Evolutionary conservation across 2,113 vertebrate species (phyloP).

Genomic region (Vimba vimba): DNA sequence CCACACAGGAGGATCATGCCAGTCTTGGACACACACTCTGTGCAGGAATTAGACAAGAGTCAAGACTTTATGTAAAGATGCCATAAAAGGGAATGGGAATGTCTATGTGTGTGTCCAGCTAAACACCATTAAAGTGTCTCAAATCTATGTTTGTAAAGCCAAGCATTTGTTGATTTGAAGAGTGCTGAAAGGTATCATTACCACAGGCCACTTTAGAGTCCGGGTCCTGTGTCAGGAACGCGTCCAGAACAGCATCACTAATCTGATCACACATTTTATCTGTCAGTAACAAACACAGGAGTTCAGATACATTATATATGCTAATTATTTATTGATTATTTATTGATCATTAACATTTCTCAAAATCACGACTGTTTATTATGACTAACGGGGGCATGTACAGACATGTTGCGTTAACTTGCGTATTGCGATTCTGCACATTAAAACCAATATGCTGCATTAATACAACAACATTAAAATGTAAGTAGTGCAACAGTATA

Average conservation of each 20-base stretch:
- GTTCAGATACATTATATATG: neutral
- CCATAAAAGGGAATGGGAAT: neutral
- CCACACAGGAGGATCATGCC: conserved; percentile 78
- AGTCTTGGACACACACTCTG: conserved; percentile 76
- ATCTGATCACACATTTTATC: conserved; percentile 80
- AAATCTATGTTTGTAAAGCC: neutral
- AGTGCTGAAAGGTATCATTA: conserved; percentile 19
- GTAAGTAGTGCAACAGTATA: neutral
- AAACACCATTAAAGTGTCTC: neutral
- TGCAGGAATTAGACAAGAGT: neutral
- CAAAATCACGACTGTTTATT: too few species aligned
- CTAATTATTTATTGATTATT: neutral
- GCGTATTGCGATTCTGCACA: too few species aligned
- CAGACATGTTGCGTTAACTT: neutral
- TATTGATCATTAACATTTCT: neutral
- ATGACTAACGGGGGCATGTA: neutral
- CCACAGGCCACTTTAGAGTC: conserved; percentile 80
- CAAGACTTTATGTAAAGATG: neutral
- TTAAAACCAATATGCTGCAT: neutral
- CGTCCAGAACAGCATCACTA: conserved; percentile 76
- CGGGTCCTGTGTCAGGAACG: conserved; percentile 70
- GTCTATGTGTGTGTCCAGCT: neutral
- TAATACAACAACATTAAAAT: neutral
- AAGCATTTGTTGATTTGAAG: neutral
- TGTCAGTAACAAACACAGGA: conserved; percentile 43